These are phyloP conservation scores for Hydrophis major DNA, from an alignment of 2,797 vertebrate genomes.

Conservation along the genomic window DNA sequence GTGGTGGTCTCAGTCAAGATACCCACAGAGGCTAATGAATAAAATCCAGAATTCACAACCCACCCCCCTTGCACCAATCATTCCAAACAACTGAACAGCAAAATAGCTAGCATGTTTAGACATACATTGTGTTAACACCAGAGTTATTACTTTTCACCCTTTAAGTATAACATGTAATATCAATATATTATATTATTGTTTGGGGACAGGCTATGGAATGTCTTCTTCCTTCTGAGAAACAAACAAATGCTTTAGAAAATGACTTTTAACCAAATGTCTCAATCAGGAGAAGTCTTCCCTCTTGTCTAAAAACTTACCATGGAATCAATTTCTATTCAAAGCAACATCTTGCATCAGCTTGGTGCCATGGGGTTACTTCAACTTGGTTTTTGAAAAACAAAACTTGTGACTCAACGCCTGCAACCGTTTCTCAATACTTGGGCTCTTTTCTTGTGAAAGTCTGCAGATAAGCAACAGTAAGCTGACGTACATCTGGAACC, in stretches of 20 bases:
- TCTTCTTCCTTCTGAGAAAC: neutral
- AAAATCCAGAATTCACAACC: neutral
- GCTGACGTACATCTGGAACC: neutral
- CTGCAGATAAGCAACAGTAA: neutral
- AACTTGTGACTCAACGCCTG: neutral
- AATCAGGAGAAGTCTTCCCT: neutral
- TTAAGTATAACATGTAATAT: neutral
- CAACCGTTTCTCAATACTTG: neutral
- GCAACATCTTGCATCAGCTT: neutral
- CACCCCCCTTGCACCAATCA: neutral
- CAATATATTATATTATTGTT: neutral
- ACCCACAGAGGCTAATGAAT: neutral
- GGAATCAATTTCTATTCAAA: neutral
- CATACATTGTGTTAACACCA: neutral
- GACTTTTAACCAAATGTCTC: neutral
- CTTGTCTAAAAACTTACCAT: neutral
- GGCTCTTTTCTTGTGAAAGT: neutral
- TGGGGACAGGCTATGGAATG: neutral
- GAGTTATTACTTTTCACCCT: neutral
- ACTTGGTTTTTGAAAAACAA: neutral
- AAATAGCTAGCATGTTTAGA: neutral
- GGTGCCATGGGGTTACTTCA: neutral
- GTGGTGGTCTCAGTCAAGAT: neutral
- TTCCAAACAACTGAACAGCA: neutral
- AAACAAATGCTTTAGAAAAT: neutral